Percentiles rank a stretch among this genome's conserved stretches.
Conservation (phyloP, 92 coral and sea anemone species). For the Bergia sp. region DNA sequence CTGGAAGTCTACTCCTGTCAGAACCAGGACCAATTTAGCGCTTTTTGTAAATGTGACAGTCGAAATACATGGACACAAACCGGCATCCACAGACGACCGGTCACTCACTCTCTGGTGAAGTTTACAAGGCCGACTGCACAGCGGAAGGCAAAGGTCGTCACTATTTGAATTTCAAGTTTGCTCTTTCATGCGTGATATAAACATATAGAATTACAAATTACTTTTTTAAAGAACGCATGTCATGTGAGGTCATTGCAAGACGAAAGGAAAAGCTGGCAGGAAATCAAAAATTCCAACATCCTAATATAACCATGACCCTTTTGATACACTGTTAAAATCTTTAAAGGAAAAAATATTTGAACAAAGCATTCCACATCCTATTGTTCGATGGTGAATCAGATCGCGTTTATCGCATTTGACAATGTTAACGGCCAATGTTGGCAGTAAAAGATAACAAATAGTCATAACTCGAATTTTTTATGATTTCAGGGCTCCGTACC, state of each 20-base stretch:
- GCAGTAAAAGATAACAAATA: too few relatives aligned
- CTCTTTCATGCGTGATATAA: conserved; percentile 31
- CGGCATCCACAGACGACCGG: conserved; percentile 33
- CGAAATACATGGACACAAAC: background rate
- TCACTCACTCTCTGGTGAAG: conserved; percentile 9
- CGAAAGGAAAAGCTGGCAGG: background rate
- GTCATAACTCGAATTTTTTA: too few relatives aligned
- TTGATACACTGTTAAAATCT: background rate
- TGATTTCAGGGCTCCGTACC: too few relatives aligned
- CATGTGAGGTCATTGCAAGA: conserved; percentile 36
- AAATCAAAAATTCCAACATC: conserved; percentile 17
- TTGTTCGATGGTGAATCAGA: conserved; percentile 1
- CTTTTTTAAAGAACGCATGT: background rate
- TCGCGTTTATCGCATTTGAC: background rate
- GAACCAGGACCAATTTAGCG: conserved; percentile 25
- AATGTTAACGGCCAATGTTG: too few relatives aligned
- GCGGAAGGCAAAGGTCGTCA: conserved; percentile 42
- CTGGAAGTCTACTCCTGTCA: conserved; percentile 35
- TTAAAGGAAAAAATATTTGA: background rate
- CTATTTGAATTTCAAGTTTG: conserved; percentile 32
- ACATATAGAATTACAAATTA: conserved; percentile 41
- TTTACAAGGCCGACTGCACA: background rate
- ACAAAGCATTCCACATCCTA: background rate
- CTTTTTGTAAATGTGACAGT: conserved; percentile 2
- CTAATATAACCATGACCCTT: background rate